Base-by-base conservation (phyloP, 2,113 vertebrate species). In the Origma solitaria region DNA sequence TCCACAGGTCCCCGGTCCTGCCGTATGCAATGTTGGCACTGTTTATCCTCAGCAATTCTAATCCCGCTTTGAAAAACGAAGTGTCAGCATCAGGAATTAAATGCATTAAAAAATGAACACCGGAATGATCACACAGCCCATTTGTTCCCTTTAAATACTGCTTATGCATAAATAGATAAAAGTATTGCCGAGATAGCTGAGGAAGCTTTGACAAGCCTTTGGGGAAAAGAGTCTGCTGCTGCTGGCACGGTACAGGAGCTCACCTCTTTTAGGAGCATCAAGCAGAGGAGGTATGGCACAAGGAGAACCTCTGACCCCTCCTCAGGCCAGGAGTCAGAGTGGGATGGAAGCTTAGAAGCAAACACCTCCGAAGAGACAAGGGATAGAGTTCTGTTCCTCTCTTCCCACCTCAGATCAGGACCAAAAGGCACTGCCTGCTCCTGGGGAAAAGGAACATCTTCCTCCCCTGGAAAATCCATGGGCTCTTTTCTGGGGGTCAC, bases 41-140 rank as follows among this genome's bases (percentile, higher is more conserved):
- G 47, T 80, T 90, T 86, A 75, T 71, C 56, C 86, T 21, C 60
- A 86, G 71, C 79, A 61, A 47, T 6, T 76, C 73, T 87, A 73
- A 81, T 79, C 66, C n/a, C 2, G 2, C 45, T 86, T 62, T 82
- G 79, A 83, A 87, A 95, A 93, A 64, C 15, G 4, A 86, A 89
- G 53, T 37, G 76, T 86, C 85, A 91, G 91, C 90, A 96, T 60
- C 60, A 68, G 68, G 54, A 96, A 90, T 86, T 78, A 93, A 86
- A 92, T 14, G 28, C 56, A 80, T 31, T 33, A 75, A 93, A 94
- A 76, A 84, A 77, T 38, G 44, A 95, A 89, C 25, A 71, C 11
- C 5, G 3, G 70, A 83, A 87, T 28, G 78, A 94, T 82, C 84
- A 85, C 64, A 79, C 68, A 75, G 57, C 27, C 30, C 64, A 71